phyloP scores from a whole-genome alignment of 30 jellyfish, hydroid and myxozoan genomes.

The Mastigias papua region DNA sequence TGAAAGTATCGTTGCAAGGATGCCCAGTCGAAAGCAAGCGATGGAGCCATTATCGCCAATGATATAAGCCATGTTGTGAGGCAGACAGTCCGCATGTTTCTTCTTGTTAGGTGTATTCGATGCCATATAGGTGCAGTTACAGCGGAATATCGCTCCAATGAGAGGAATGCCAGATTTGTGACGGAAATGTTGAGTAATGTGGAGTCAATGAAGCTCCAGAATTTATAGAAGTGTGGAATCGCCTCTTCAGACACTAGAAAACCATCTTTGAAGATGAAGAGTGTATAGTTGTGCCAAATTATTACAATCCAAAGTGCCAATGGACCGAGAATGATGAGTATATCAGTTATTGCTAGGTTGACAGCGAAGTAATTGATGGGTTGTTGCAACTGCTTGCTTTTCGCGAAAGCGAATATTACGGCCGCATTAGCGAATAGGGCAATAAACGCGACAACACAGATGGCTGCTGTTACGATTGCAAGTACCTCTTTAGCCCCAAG shows the following conservation, averaged over 20 bases:
- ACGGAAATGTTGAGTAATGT: conserved; percentile 28
- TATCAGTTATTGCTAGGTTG: conserved; percentile 47
- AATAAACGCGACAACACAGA: conserved; percentile 14
- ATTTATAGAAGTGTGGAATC: background rate
- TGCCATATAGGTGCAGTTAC: conserved; percentile 34
- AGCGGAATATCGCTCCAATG: conserved; percentile 50
- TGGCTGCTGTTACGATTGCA: conserved; percentile 3
- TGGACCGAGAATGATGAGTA: conserved; percentile 50
- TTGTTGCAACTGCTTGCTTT: conserved; percentile 6
- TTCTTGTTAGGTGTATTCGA: background rate
- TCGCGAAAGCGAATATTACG: conserved; percentile 20
- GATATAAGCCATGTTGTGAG: conserved; percentile 27
- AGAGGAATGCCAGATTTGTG: conserved; percentile 31
- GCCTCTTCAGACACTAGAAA: background rate
- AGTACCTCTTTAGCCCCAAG: background rate
- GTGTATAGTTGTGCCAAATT: conserved; percentile 35
- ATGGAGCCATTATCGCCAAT: conserved; percentile 12
- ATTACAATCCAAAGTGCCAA: conserved; percentile 40
- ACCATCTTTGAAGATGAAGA: conserved; percentile 14
- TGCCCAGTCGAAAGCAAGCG: background rate
- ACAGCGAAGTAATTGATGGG: conserved; percentile 54
- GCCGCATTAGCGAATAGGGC: conserved; percentile 38
- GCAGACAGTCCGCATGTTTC: conserved; percentile 29
- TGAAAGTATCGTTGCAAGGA: background rate
- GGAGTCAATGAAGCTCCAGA: conserved; percentile 29